These are phyloP conservation scores for Ctenosaura bakeri DNA, from an alignment of 2,797 vertebrate genomes.

Conservation along the genomic window DNA sequence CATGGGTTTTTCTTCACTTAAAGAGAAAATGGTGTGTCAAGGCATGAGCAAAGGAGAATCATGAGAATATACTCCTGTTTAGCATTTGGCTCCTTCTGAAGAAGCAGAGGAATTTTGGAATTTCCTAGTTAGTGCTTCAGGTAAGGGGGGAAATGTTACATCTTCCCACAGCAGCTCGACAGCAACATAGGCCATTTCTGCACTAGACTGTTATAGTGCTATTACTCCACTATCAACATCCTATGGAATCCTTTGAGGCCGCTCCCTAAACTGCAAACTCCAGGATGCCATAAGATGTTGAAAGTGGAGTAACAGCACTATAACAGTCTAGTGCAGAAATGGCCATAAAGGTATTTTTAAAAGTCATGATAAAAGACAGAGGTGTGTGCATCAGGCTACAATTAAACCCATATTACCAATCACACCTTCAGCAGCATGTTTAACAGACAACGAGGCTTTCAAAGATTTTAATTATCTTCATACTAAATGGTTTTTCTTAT, in stretches of 20 bases:
- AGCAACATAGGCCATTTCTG: not conserved
- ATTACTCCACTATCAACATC: no score
- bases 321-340: no score
- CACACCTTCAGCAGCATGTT: not conserved
- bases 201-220: no score
- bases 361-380: not conserved
- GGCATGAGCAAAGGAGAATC: not conserved
- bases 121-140: not conserved
- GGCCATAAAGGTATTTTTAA: not conserved
- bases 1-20: not conserved
- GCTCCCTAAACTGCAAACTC: no score
- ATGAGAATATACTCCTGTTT: not conserved
- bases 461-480: not conserved
- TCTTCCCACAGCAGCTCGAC: not conserved
- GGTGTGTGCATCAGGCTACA: not conserved
- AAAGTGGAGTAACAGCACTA: no score
- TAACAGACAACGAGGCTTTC: not conserved
- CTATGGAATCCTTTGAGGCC: no score
- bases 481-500: not conserved
- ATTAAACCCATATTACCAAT: not conserved
- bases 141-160: not conserved
- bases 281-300: no score
- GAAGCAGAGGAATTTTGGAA: not conserved
- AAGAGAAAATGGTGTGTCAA: not conserved
- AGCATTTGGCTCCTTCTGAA: not conserved